Base-by-base conservation (phyloP, 2,113 vertebrate genomes). In the Anseranas semipalmata region DNA sequence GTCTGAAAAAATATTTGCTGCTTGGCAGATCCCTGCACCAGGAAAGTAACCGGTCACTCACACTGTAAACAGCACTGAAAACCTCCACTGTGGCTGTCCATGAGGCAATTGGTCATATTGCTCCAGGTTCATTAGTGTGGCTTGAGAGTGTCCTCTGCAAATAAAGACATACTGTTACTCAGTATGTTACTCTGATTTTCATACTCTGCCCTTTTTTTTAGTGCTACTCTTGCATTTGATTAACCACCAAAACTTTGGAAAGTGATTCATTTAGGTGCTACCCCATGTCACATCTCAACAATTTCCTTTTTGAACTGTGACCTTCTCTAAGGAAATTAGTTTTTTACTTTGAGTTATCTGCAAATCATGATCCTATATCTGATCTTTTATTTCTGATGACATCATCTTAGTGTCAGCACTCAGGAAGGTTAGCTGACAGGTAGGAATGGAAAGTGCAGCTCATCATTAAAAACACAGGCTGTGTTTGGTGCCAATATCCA, bases 231-330 rank as follows among this genome's bases (percentile, higher is more conserved):
- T 87, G 77, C 30, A 41, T 83, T 87, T 58, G 46, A 46, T 75
- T 75, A 71, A 74, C 22, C 8, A 7, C 6, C 87, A 24, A 74
- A 85, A 92, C 67, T 93, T 82, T 48, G 63, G 75, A 90, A 97
- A 85, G 59, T 28, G 85, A 91, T 83, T 90, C 20, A 55, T 6
- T 90, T 35, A 93, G 76, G 24, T 94, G 50, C 55, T 63, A 43
- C 65, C 48, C 18, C 28, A 45, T 27, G 32, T 75, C 28, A 35
- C 9, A 3, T 89, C 72, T 86, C 82, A 80, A 65, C 10, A 3
- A 96, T 87, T 92, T 45, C 43, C 10, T 17, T 90, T 90, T 92
- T 89, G 59, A 92, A 75, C 43, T 58, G 43, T 60, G 87, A 12
- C 39, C 24, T 87, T 86, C 53, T 68, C 83, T 53, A 87, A 94